A percentile compares a stretch with the other conserved stretches of the same genome.
phyloP scores from a whole-genome alignment of 2,888 invertebrate genomes.

The Ditula angustiorana region DNA sequence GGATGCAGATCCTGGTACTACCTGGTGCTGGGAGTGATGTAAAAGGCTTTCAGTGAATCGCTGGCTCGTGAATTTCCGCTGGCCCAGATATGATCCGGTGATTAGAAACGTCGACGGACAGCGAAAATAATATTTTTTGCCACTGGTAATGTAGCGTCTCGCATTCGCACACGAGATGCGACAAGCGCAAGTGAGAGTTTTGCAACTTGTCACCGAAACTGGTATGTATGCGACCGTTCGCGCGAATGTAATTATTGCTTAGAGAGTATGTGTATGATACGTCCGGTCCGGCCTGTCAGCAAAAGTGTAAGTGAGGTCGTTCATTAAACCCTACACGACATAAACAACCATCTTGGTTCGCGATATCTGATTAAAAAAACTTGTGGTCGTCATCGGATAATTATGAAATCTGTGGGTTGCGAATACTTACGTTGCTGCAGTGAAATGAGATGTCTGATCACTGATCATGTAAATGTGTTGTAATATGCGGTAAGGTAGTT shows the following conservation, averaged over 20 bases:
- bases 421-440: conserved; percentile 38
- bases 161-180: conserved; percentile 73
- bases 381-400: conserved; percentile 27
- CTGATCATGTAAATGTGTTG: conserved; percentile 31
- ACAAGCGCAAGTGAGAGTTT: conserved; percentile 84
- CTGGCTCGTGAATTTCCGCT: conserved; percentile 79
- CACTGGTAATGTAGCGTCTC: conserved; percentile 71
- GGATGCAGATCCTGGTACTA: conserved; percentile 78
- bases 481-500: conserved; percentile 29
- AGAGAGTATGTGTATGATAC: conserved; percentile 67
- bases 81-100: conserved; percentile 78
- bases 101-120: conserved; percentile 79
- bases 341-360: conserved; percentile 50
- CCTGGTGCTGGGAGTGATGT: conserved; percentile 77
- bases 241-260: conserved; percentile 73
- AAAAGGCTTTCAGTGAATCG: conserved; percentile 81
- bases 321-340: conserved; percentile 63
- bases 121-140: conserved; percentile 82
- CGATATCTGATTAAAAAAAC: conserved; percentile 27
- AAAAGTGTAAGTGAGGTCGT: conserved; percentile 74
- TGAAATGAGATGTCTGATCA: conserved; percentile 33
- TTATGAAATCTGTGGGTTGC: conserved; percentile 36
- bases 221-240: conserved; percentile 70
- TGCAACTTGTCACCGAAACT: conserved; percentile 81
- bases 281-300: conserved; percentile 69